These are phyloP conservation scores for Lamprologus callipterus DNA, from an alignment of 2,113 vertebrate genomes.

Conservation along the genomic window DNA sequence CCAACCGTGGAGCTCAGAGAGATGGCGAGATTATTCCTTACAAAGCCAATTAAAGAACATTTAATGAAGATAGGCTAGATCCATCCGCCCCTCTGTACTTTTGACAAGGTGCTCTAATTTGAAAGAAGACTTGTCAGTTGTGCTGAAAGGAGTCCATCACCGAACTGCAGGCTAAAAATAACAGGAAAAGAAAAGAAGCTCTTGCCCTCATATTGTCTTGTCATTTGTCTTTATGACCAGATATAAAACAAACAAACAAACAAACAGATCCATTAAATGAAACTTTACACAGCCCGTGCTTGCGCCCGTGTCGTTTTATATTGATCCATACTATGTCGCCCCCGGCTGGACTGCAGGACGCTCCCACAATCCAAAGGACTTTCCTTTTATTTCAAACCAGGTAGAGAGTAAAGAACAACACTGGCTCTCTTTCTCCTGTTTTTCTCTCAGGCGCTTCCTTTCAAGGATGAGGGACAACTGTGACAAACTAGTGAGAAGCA, in stretches of 20 bases:
- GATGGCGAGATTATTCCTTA: constrained; percentile 55
- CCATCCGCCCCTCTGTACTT: constrained; percentile 21
- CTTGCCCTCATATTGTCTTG: neutral
- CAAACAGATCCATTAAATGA: neutral
- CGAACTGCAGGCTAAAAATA: constrained; percentile 8
- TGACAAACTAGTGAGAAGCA: constrained; percentile 32
- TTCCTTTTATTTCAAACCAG: neutral
- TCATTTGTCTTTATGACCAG: neutral
- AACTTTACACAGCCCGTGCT: constrained; percentile 1
- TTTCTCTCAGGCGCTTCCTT: constrained; percentile 33
- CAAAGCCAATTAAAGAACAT: constrained; percentile 65
- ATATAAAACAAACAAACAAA: neutral
- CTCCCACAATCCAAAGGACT: constrained; percentile 5
- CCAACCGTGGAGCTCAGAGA: constrained; percentile 25
- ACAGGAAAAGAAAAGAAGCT: neutral
- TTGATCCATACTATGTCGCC: constrained; percentile 16
- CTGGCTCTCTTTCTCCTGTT: neutral
- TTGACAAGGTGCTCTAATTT: constrained; percentile 37
- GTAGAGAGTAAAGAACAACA: constrained; percentile 21
- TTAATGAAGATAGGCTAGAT: constrained; percentile 55
- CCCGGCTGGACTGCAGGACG: constrained; percentile 23
- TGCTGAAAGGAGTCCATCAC: constrained; percentile 12
- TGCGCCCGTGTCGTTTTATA: neutral
- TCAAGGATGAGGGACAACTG: constrained; percentile 49
- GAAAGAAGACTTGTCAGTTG: constrained; percentile 21